A percentile compares a stretch with the other conserved stretches of the same genome.
Evolutionary conservation across 2,888 invertebrate genomes (phyloP).

Genomic region (Caenorhabditis japonica): DNA sequence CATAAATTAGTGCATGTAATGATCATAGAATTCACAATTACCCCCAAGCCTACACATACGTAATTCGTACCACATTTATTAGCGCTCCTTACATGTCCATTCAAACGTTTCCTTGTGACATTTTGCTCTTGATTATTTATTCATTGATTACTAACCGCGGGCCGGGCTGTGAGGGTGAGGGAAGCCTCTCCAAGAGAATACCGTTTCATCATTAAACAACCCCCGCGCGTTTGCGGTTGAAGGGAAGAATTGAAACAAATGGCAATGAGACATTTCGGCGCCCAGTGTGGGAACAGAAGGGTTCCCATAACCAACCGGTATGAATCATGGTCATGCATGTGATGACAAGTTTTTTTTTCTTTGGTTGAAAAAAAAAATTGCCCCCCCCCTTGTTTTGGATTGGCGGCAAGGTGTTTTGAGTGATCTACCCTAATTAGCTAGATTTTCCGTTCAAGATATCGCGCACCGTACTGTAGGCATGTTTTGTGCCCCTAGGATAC

Average conservation of each 20-base stretch:
- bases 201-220: conserved; percentile 10
- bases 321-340: conserved; percentile 33
- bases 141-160: conserved; percentile 46
- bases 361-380: not conserved
- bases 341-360: not conserved
- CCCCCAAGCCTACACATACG: not conserved
- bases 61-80: not conserved
- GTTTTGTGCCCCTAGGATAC: no score
- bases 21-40: conserved; percentile 6
- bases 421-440: no score
- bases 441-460: no score
- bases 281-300: conserved; percentile 10
- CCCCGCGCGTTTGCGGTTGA: not conserved
- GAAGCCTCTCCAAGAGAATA: conserved; percentile 14
- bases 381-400: no score
- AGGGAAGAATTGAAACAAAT: no score
- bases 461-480: no score
- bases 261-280: conserved; percentile 50
- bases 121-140: conserved; percentile 32
- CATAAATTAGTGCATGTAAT: conserved; percentile 8
- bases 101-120: conserved; percentile 4
- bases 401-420: no score
- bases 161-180: no score
- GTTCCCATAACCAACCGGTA: conserved; percentile 23
- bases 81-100: not conserved